phyloP scores from a whole-genome alignment of 2,888 invertebrate species.

The Ochropleura plecta region DNA sequence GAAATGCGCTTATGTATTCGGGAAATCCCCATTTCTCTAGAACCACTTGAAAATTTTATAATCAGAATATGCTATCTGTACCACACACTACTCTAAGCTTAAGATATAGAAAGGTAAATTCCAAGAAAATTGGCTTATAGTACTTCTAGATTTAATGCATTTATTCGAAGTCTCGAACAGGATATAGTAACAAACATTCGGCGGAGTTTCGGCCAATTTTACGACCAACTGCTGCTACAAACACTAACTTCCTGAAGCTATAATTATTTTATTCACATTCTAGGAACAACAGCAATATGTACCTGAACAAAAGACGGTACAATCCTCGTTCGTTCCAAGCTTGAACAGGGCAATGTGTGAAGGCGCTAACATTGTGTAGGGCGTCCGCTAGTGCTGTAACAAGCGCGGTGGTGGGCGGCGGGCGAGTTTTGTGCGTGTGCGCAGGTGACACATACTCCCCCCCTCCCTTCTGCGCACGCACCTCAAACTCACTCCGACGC shows the following conservation, averaged over 20 bases:
- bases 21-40: conserved; percentile 8
- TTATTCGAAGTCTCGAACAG: conserved; percentile 13
- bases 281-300: conserved; percentile 20
- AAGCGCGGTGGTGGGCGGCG: conserved; percentile 79
- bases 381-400: conserved; percentile 78
- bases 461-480: conserved; percentile 81
- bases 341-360: conserved; percentile 77
- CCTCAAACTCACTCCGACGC: conserved; percentile 82
- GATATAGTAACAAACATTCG: conserved; percentile 5
- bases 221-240: background rate
- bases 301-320: conserved; percentile 85
- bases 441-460: conserved; percentile 75
- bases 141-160: conserved; percentile 15
- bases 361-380: conserved; percentile 79
- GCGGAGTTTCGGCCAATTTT: conserved; percentile 13
- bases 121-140: conserved; percentile 5
- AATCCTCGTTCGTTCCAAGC: conserved; percentile 84
- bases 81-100: conserved; percentile 13
- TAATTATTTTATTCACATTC: conserved; percentile 15
- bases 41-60: conserved; percentile 12
- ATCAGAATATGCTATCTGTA: conserved; percentile 22
- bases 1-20: background rate
- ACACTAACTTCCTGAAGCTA: conserved; percentile 14
- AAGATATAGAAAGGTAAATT: conserved; percentile 17
- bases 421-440: conserved; percentile 57